Base-by-base conservation (phyloP, 2,797 vertebrate species). In the Lepidocolaptes lacrymiger region DNA sequence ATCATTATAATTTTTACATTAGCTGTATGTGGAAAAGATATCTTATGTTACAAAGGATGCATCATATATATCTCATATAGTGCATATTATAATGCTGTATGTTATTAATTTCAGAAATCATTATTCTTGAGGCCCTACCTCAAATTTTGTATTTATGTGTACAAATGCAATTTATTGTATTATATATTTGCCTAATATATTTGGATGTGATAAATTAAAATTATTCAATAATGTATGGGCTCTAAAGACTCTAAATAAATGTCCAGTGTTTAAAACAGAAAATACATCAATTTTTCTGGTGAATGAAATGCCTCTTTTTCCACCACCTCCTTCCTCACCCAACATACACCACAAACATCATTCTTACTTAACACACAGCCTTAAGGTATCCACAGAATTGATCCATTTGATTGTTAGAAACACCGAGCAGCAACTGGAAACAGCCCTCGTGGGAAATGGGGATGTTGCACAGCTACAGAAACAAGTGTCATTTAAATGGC, bases 61-160 rank as follows among this genome's bases (percentile, higher is more conserved):
- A 98, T 98, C 98, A 96, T 95, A 97, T 97, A 75, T 98, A 97
- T 97, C 97, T 98, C 98, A 97, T 89, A 97, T 97, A 98, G 95
- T 97, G 97, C 95, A 87, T 98, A 98, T 96, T 98, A 98, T 98
- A 85, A 98, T 98, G 98, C 98, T 98, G 98, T 97, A 93, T 97
- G 98, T 98, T 98, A 97, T 98, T 99, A 98, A 98, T 99, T 98
- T 98, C 96, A 98, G 97, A 97, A 98, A 96, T 98, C 98, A 99
- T 99, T 98, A 98, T 98, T 98, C 98, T 99, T 99, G 99, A 99
- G 99, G 99, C 99, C 98, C 99, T 99, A 99, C 99, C 99, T 99
- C 99, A 99, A 97, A 99, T 99, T 99, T 99, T 99, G 98, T 99
- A 99, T 99, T 98, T 98, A 99, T 99, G 98, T 99, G 98, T 99